Conservation (phyloP, 2,888 invertebrate genomes). For the Tetropium fuscum region DNA sequence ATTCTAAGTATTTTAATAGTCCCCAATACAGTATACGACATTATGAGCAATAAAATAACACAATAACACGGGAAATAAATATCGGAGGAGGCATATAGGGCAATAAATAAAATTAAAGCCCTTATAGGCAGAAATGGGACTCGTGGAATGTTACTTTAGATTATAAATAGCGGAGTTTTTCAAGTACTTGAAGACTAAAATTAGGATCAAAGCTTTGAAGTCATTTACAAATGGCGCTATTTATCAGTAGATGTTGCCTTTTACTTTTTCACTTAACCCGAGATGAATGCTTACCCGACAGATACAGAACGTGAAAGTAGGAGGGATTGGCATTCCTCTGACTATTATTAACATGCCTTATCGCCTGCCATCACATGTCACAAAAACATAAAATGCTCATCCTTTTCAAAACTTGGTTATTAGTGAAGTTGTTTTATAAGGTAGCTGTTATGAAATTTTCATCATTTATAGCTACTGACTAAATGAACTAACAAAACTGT, state of each 20-base stretch:
- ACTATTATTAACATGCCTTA: slow-evolving; percentile 30
- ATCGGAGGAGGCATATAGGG: slow-evolving; percentile 9
- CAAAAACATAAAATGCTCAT: background rate
- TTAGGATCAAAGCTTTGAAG: slow-evolving; percentile 47
- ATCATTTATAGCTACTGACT: too few relatives aligned
- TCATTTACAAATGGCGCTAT: slow-evolving; percentile 45
- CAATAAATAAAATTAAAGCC: slow-evolving; percentile 16
- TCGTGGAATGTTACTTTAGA: slow-evolving; percentile 13
- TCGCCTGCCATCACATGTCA: slow-evolving; percentile 16
- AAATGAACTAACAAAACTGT: too few relatives aligned
- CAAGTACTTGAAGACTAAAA: slow-evolving; percentile 35
- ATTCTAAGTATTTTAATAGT: slow-evolving; percentile 8
- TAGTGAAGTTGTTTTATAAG: too few relatives aligned
- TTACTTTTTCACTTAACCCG: slow-evolving; percentile 15
- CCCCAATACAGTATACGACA: background rate
- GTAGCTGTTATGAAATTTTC: too few relatives aligned
- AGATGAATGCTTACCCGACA: slow-evolving; percentile 14
- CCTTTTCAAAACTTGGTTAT: background rate
- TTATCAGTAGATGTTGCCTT: slow-evolving; percentile 32
- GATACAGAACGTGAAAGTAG: background rate
- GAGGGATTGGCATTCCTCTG: slow-evolving; percentile 15
- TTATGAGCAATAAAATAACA: slow-evolving; percentile 8
- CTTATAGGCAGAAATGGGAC: background rate
- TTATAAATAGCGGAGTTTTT: slow-evolving; percentile 39
- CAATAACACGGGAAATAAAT: slow-evolving; percentile 9